Evolutionary conservation across 64 coral and sea anemone genomes (phyloP), one percentile per base, ranked within the genome.

Genomic region (Porites australiensis): DNA sequence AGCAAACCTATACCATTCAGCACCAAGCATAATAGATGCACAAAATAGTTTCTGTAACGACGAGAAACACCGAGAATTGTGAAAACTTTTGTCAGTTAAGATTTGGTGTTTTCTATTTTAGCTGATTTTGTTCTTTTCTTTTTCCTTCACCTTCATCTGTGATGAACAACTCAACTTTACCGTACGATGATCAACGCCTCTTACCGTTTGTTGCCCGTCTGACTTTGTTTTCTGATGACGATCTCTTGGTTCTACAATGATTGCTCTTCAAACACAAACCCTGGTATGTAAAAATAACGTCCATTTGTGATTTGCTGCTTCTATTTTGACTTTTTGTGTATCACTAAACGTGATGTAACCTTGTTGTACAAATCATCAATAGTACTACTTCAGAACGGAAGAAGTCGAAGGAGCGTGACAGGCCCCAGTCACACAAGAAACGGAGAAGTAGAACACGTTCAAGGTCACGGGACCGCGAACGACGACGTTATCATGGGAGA

Each of bases 381-480:
- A 68, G 19, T 64, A 87, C 72, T 67, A 58, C 91, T 62, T 44
- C 82, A 87, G 85, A 74, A 77, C 58, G 52, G 22, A 73, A 88
- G 86, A 87, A 57, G 48, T 68, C 83, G 82, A 79, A 62, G 83
- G 57, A 77, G 91, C 91, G 91, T 70, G 82, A 77, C 86, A 88
- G 86, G 22, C 75, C 69, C 13, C 81, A 84, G 81, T 84, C 81
- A 69, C 81, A 84, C 81, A 84, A 84, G 81, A 84, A 69, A 68
- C 81, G 77, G 58, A 94, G 87, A 55, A 88, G 86, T 94, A 89
- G 92, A 94, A 84, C 86, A 50, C 86, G 86, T 72, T 84, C 70
- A 80, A 44, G 82, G 64, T 95, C 93, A 91, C 89, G 77, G 46
- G 89, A 77, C 75, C 82, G 93, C 75, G 93, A 98, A 71, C 92